Evolutionary conservation across 2,113 vertebrate genomes (phyloP), one percentile per base, ranked within the genome.

Genomic region (Perognathus longimembris): DNA sequence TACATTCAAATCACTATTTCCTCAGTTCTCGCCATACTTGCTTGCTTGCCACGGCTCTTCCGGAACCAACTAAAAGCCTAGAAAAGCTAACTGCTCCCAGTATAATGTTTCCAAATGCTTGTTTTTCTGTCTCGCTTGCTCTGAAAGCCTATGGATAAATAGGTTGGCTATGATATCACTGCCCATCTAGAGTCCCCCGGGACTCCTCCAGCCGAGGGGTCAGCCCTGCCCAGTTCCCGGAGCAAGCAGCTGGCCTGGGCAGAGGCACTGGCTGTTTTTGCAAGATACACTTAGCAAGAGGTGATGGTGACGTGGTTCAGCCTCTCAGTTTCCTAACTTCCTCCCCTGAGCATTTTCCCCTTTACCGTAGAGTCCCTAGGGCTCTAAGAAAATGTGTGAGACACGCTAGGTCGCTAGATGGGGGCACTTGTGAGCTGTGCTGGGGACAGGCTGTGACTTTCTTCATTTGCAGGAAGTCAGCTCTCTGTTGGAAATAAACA

Each of bases 101-200:
- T 12, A 0, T 45, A 21, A 40, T 1, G n/a, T 50, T 89, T 75
- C 75, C 79, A 6, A 42, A 67, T 69, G 36, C n/a, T 77, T 64
- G 14, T 67, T 88, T 88, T 66, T 71, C 80, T 92, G 76, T 91
- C 73, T 21, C 1, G 4, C 34, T 76, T 14, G 3, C 79, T 57
- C 81, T 76, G 92, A 59, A 38, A 36, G 61, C 59, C n/a, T 54
- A 11, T 17, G 8, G 94, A 88, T 76, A 95, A 95, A 92, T 36
- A 94, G 88, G 64, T 59, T 34, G 9, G 15, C 0, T 32, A 67
- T 77, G 71, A 84, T 36, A 11, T 86, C 94, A 90, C 50, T 9
- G 26, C 7, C 50, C 21, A 14, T 22, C 18, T 64, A 54, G 24
- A 30, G 75, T 57, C 34, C 3, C 76, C 61, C 77, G 73, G 81